Evolutionary conservation across 2,797 vertebrate species (phyloP), one percentile per base, ranked within the genome.

Genomic region (Sus cebifrons): DNA sequence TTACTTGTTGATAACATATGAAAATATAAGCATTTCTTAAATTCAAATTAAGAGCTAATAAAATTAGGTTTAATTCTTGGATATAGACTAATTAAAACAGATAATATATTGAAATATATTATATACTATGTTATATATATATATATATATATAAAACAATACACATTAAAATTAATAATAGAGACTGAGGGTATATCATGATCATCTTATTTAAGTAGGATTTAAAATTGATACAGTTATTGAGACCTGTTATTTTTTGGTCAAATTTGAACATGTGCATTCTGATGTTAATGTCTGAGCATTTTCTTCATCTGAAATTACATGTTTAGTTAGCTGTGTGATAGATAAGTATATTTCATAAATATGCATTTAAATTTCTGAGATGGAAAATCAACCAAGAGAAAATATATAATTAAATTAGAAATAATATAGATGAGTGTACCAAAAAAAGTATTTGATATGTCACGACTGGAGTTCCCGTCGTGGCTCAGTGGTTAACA

Each of bases 1-100:
- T 83, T 75, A 52, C 15, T 71, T 86, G 6, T 23, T 62, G 21
- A 25, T 54, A 23, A 62, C 0, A 6, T 84, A 40, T 75, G 21
- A 92, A 92, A 91, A 56, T 9, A 5, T 60, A 89, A 77, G 3
- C 9, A 40, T 85, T 58, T 70, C n/a, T 83, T 89, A 89, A 44
- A 1, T 70, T 82, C 56, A 83, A 86, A 78, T 78, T 77, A 86
- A 70, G 4, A 6, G 12, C 1, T 89, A 32, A 49, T n/a, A 85
- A 86, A 68, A 23, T 17, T 3, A 49, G 0, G 6, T 56, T 88
- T 74, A 20, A 81, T 4, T 58, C 74, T 75, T 49, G 60, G 6
- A 78, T 56, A 78, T 58, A 78, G 52, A 58, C 75, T 78, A 32
- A 78, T 77, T 10, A 56, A 77, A 54, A 11, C 3, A 56, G 52